Percentiles rank a stretch among this genome's conserved stretches.
Evolutionary conservation across 2,113 vertebrate species (phyloP).

Genomic region (Pituophis catenifer): DNA sequence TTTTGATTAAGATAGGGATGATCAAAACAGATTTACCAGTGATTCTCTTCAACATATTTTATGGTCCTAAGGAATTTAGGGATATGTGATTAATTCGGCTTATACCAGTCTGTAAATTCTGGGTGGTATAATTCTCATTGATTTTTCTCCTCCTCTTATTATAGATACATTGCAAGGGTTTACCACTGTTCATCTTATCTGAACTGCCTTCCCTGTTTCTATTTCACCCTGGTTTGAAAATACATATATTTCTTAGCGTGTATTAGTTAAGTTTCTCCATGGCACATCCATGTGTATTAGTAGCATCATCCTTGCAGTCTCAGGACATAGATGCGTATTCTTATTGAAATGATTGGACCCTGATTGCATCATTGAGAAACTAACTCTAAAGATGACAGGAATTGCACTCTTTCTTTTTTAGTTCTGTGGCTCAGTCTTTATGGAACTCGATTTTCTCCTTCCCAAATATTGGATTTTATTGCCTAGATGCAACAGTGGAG

Average conservation of each 20-base stretch:
- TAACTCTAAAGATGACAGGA: not conserved
- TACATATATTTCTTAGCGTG: not conserved
- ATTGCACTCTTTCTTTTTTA: not conserved
- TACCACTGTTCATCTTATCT: not conserved
- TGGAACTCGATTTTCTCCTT: not conserved
- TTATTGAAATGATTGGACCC: not conserved
- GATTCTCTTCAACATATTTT: not conserved
- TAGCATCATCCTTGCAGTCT: not conserved
- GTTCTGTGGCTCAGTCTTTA: not conserved
- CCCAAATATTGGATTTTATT: not conserved
- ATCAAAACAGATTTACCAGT: not conserved
- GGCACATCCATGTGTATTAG: not conserved
- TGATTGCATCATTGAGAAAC: not conserved
- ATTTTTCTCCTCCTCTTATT: not conserved
- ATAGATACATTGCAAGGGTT: not conserved
- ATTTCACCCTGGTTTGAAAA: not conserved
- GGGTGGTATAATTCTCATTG: not conserved
- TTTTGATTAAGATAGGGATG: not conserved
- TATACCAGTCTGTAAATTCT: not conserved
- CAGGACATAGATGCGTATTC: not conserved
- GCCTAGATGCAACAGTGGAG: not conserved
- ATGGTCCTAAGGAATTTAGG: not conserved
- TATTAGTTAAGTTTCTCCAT: not conserved
- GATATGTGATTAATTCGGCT: not conserved
- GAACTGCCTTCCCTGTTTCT: not conserved